A percentile compares a stretch with the other conserved stretches of the same genome.
phyloP scores from a whole-genome alignment of 1,140 invertebrate genomes.

The Drosophila kepulauana region DNA sequence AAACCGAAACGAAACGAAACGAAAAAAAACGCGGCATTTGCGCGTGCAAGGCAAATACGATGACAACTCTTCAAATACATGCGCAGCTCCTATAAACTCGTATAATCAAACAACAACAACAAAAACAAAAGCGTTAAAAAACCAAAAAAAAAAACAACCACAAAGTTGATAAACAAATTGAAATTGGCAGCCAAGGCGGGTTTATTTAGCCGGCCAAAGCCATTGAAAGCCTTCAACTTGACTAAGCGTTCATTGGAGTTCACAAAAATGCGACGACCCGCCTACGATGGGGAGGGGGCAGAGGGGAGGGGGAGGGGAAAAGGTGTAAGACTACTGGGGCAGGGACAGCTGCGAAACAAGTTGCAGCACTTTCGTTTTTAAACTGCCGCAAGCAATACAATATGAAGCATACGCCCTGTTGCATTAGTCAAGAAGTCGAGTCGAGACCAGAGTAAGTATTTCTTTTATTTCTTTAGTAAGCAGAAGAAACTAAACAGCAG shows the following conservation, averaged over 20 bases:
- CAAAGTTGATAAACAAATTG: conserved; percentile 53
- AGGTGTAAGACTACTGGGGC: no score
- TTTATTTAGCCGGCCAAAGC: conserved; percentile 62
- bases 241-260: conserved; percentile 53
- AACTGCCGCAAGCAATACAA: neutral
- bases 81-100: neutral
- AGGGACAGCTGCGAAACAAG: conserved; percentile 11
- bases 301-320: neutral
- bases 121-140: conserved; percentile 30
- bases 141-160: conserved; percentile 40
- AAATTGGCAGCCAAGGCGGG: conserved; percentile 75
- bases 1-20: no score
- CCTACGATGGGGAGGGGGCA: neutral
- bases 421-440: neutral
- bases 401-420: neutral
- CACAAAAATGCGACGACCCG: conserved; percentile 23
- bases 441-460: neutral
- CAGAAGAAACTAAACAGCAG: neutral
- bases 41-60: conserved; percentile 61
- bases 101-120: conserved; percentile 45
- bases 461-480: no score
- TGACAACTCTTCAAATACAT: conserved; percentile 22
- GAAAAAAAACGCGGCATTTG: conserved; percentile 22
- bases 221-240: conserved; percentile 70
- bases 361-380: conserved; percentile 41